Evolutionary conservation across 37 sponge, comb jelly and placozoan species (phyloP).

Genomic region (Oscarella lobularis): DNA sequence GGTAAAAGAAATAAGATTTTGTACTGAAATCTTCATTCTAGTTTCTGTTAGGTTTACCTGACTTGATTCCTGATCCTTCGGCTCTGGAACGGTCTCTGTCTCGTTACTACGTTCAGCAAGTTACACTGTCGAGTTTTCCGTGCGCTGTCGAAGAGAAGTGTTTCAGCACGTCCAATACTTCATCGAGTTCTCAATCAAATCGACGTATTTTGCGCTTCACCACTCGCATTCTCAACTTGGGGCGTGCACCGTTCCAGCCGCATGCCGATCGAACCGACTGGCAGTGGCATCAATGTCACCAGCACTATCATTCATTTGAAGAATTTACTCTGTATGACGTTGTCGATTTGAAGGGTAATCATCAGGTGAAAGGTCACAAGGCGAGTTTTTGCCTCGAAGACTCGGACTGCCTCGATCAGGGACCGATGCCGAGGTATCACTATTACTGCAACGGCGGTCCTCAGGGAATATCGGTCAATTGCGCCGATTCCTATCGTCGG

Average conservation of each 20-base stretch:
- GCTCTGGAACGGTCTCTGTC: constrained; percentile 12
- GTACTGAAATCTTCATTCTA: not conserved
- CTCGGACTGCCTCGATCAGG: constrained; percentile 29
- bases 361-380: constrained; percentile 50
- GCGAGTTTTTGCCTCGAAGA: constrained; percentile 81
- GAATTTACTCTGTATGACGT: constrained; percentile 32
- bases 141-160: constrained; percentile 74
- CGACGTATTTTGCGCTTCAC: constrained; percentile 33
- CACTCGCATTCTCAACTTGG: constrained; percentile 32
- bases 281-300: constrained; percentile 52
- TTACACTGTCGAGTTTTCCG: constrained; percentile 3
- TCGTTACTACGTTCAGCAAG: not conserved
- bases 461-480: constrained; percentile 69
- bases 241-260: constrained; percentile 30
- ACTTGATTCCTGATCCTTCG: constrained; percentile 20
- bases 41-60: constrained; percentile 18
- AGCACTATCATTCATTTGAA: constrained; percentile 55
- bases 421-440: not conserved
- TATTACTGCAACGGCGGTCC: constrained; percentile 27
- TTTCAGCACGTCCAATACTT: constrained; percentile 6
- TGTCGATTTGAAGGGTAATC: not conserved
- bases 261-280: constrained; percentile 3
- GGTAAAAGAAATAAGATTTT: not conserved
- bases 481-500: constrained; percentile 60
- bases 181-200: not conserved